Percentiles rank a stretch among this genome's conserved stretches.
Conservation (phyloP, 2,797 vertebrate species). For the Platyrinchus mystaceus region DNA sequence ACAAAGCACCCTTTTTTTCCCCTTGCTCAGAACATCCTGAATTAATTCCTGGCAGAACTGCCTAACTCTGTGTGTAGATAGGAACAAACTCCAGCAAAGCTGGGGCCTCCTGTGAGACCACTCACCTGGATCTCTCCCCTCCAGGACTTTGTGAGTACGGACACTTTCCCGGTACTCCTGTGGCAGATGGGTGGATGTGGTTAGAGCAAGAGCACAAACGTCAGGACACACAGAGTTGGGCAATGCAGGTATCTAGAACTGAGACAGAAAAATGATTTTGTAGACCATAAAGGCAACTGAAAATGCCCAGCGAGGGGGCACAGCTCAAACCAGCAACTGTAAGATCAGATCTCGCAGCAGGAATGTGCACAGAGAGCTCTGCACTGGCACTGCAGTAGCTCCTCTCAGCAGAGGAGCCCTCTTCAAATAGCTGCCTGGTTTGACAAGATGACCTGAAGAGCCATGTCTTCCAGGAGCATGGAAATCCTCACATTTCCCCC, state of each 20-base stretch:
- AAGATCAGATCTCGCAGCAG: rapidly evolving
- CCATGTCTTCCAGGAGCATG: rapidly evolving
- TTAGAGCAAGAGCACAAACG: rapidly evolving
- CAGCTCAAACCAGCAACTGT: not conserved
- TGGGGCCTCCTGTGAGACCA: conserved; percentile 10
- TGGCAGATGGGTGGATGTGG: not conserved
- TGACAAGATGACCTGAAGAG: not conserved
- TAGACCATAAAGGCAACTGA: not conserved
- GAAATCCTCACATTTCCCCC: rapidly evolving
- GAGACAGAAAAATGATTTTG: not conserved
- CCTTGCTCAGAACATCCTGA: not conserved
- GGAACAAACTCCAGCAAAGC: not conserved
- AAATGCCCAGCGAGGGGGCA: not conserved
- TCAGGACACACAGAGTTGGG: rapidly evolving
- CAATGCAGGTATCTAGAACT: not conserved
- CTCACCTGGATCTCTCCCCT: not conserved
- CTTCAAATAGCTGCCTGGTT: not conserved
- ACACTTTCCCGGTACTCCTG: not conserved
- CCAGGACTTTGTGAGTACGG: rapidly evolving
- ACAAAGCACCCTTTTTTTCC: not conserved
- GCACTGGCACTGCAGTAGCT: not conserved
- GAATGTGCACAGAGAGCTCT: rapidly evolving
- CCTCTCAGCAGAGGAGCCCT: not conserved
- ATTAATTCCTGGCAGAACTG: conserved; percentile 25
- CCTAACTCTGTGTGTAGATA: not conserved